These are phyloP conservation scores for Drosophila arawakana DNA, from an alignment of 1,140 invertebrate genomes.

Conservation along the genomic window DNA sequence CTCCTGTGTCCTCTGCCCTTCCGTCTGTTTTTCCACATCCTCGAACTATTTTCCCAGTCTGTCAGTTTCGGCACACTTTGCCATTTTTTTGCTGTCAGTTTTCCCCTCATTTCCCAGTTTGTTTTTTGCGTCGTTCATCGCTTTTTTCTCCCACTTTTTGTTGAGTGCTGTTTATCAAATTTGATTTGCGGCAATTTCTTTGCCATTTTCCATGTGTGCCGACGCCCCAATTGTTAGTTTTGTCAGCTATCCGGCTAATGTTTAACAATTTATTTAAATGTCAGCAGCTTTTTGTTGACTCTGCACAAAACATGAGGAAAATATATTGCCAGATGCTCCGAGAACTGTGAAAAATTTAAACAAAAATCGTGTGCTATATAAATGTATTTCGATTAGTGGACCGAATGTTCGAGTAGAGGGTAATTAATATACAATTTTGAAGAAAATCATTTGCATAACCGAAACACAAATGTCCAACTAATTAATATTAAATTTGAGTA, in stretches of 20 bases:
- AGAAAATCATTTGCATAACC: slow-evolving; percentile 67
- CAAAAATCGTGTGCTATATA: background rate
- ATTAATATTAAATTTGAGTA: slow-evolving; percentile 80
- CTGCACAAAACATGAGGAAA: background rate
- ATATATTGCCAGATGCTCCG: slow-evolving; percentile 9
- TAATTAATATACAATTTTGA: slow-evolving; percentile 69
- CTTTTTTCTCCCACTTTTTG: slow-evolving; percentile 25
- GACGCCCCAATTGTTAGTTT: slow-evolving; percentile 57
- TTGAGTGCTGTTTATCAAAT: slow-evolving; percentile 73
- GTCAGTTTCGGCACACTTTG: slow-evolving; percentile 76
- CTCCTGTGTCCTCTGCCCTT: slow-evolving; percentile 33
- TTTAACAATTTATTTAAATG: slow-evolving; percentile 79
- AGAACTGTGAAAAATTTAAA: background rate
- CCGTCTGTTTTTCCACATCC: slow-evolving; percentile 29
- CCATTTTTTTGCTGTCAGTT: slow-evolving; percentile 80
- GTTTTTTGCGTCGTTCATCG: slow-evolving; percentile 44
- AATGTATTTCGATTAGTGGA: slow-evolving; percentile 4
- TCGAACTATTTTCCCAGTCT: slow-evolving; percentile 47
- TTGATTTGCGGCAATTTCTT: slow-evolving; percentile 81
- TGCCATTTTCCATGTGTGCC: slow-evolving; percentile 75
- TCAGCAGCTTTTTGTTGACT: slow-evolving; percentile 66
- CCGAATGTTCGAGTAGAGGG: slow-evolving; percentile 2
- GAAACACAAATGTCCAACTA: slow-evolving; percentile 68
- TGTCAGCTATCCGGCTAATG: slow-evolving; percentile 68
- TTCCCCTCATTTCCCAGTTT: slow-evolving; percentile 58